Percentiles rank a stretch among this genome's conserved stretches.
phyloP scores from a whole-genome alignment of 2,113 vertebrate species.

The Nothoprocta pentlandii region DNA sequence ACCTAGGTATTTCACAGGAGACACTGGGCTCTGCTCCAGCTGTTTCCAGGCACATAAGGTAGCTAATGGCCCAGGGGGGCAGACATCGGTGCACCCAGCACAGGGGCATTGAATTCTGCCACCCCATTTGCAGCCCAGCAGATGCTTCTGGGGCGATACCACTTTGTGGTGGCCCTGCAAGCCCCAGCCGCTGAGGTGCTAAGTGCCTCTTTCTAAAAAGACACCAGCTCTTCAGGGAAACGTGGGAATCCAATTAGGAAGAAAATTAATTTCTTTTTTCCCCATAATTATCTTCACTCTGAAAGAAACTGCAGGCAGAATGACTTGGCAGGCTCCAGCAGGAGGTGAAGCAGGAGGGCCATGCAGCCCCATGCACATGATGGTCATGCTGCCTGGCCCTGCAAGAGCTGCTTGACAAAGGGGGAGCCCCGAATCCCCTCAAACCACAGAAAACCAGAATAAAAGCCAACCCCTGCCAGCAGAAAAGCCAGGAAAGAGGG shows the following conservation, averaged over 20 bases:
- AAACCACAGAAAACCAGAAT: neutral
- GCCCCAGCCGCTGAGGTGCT: neutral
- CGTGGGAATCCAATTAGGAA: neutral
- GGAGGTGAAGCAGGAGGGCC: neutral
- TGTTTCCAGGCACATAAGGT: neutral
- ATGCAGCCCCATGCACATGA: fast-evolving
- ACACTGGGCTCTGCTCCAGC: conserved; percentile 44
- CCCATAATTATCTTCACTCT: conserved; percentile 9
- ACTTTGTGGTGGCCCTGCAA: neutral
- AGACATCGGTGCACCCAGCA: conserved; percentile 31
- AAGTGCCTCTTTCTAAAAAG: neutral
- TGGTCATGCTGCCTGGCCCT: neutral
- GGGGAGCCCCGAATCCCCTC: fast-evolving
- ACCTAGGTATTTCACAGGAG: neutral
- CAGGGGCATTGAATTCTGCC: conserved; percentile 50
- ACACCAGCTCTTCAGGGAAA: conserved; percentile 4
- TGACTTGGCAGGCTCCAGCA: conserved; percentile 6
- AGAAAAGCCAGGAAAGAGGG: fast-evolving
- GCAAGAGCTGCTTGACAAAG: fast-evolving
- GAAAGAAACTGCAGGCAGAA: conserved; percentile 39
- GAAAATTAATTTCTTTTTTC: conserved; percentile 49
- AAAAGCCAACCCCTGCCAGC: neutral
- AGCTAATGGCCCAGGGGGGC: conserved; percentile 45
- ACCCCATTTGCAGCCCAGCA: conserved; percentile 41
- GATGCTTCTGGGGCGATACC: neutral